A percentile compares a stretch with the other conserved stretches of the same genome.
Conservation (phyloP, 1,140 invertebrate genomes). For the Maconellicoccus hirsutus region DNA sequence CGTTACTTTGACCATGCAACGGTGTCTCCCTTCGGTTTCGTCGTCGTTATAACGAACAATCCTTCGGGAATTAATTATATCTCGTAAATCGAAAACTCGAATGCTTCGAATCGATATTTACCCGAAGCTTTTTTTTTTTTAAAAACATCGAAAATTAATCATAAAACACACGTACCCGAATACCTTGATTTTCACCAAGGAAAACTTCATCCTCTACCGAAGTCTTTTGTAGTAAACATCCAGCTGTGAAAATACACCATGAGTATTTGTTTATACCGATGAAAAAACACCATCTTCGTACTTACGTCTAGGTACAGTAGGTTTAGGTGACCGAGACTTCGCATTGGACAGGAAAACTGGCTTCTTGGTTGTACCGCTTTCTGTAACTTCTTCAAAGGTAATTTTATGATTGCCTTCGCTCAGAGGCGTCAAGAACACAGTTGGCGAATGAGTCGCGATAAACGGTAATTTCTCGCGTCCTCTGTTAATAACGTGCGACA, state of each 20-base stretch:
- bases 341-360: background rate
- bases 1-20: too few relatives aligned
- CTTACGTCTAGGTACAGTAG: slow-evolving; percentile 43
- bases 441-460: background rate
- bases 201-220: slow-evolving; percentile 27
- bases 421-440: background rate
- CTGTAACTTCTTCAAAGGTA: background rate
- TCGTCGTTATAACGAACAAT: too few relatives aligned
- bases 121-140: background rate
- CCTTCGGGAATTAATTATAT: too few relatives aligned
- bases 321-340: background rate
- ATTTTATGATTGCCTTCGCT: background rate
- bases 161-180: slow-evolving; percentile 12
- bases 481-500: background rate
- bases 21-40: too few relatives aligned
- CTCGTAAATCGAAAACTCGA: too few relatives aligned
- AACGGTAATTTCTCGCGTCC: background rate
- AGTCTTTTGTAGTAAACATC: slow-evolving; percentile 25
- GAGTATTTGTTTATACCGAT: too few relatives aligned
- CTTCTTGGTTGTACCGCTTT: background rate
- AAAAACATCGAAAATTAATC: background rate
- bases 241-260: background rate
- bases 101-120: too few relatives aligned
- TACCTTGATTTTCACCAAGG: slow-evolving; percentile 28
- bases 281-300: slow-evolving; percentile 38